These are phyloP conservation scores for Silurus asotus DNA, from an alignment of 2,113 vertebrate species.

Conservation along the genomic window DNA sequence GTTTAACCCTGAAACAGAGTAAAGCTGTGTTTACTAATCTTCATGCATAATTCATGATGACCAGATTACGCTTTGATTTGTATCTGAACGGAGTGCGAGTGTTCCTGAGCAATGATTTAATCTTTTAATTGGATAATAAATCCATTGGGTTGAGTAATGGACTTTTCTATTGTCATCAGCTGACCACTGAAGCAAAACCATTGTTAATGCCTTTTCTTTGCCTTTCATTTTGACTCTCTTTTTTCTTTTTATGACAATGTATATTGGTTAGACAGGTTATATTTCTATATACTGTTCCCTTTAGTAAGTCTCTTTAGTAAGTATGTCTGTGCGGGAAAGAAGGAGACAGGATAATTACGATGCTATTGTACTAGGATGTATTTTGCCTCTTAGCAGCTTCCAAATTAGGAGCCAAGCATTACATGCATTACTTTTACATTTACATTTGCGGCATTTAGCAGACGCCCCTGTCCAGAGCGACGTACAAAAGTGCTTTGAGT, in stretches of 20 bases:
- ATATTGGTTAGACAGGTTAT: not conserved
- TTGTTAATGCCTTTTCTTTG: slow-evolving; percentile 35
- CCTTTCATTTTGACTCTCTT: slow-evolving; percentile 24
- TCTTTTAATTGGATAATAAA: slow-evolving; percentile 58
- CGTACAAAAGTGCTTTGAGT: no score
- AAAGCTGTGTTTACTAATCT: slow-evolving; percentile 38
- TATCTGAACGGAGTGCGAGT: slow-evolving; percentile 43
- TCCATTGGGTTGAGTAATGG: slow-evolving; percentile 45
- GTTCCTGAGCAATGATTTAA: slow-evolving; percentile 49
- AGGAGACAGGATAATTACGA: not conserved
- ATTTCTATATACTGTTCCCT: not conserved
- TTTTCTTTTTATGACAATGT: not conserved
- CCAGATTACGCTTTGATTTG: slow-evolving; percentile 51
- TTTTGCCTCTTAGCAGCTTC: slow-evolving; percentile 17
- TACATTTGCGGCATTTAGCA: no score
- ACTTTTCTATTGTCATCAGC: slow-evolving; percentile 39
- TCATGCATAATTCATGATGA: slow-evolving; percentile 49
- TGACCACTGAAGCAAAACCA: slow-evolving; percentile 45
- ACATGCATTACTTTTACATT: not conserved
- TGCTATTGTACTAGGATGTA: no score
- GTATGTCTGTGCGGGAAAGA: not conserved
- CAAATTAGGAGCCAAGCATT: slow-evolving; percentile 21
- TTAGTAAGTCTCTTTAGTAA: not conserved
- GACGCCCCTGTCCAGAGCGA: no score
- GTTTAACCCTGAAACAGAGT: slow-evolving; percentile 38